phyloP scores from a whole-genome alignment of 2,888 invertebrate species.

The Cistogaster globosa region DNA sequence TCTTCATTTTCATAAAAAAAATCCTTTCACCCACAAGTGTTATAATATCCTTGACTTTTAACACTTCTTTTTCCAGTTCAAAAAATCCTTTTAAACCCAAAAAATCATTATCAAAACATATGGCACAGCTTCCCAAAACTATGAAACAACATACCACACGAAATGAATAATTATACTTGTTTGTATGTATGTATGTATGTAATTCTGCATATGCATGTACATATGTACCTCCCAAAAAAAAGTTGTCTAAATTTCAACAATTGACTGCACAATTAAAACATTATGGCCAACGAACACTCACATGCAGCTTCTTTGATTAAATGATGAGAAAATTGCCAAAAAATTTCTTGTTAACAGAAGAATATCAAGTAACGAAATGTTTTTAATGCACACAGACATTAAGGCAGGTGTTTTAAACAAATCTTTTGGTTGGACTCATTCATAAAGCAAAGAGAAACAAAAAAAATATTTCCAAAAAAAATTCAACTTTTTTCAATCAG shows the following conservation, averaged over 20 bases:
- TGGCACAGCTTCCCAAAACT: constrained; percentile 59
- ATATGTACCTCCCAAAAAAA: constrained; percentile 57
- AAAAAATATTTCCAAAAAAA: constrained; percentile 17
- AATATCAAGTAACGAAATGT: constrained; percentile 68
- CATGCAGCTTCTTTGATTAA: constrained; percentile 59
- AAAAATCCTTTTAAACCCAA: constrained; percentile 36
- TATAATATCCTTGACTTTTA: constrained; percentile 67
- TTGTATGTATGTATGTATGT: too few species aligned
- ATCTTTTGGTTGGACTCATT: constrained; percentile 49
- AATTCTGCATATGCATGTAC: too few species aligned
- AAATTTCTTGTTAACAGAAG: constrained; percentile 51
- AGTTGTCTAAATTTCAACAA: constrained; percentile 62
- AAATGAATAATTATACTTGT: constrained; percentile 13
- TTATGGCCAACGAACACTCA: constrained; percentile 22
- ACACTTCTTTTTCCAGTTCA: constrained; percentile 60
- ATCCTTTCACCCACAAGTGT: constrained; percentile 62
- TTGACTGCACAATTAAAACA: constrained; percentile 58
- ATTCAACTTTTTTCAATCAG: not conserved
- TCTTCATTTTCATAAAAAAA: not conserved
- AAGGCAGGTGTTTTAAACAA: constrained; percentile 62
- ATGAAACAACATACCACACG: not conserved
- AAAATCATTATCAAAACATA: constrained; percentile 51
- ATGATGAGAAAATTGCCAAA: constrained; percentile 70
- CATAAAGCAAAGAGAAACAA: constrained; percentile 41
- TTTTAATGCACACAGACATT: constrained; percentile 62